These are phyloP conservation scores for Peromyscus nudipes DNA, from an alignment of 2,797 vertebrate genomes.

Conservation along the genomic window DNA sequence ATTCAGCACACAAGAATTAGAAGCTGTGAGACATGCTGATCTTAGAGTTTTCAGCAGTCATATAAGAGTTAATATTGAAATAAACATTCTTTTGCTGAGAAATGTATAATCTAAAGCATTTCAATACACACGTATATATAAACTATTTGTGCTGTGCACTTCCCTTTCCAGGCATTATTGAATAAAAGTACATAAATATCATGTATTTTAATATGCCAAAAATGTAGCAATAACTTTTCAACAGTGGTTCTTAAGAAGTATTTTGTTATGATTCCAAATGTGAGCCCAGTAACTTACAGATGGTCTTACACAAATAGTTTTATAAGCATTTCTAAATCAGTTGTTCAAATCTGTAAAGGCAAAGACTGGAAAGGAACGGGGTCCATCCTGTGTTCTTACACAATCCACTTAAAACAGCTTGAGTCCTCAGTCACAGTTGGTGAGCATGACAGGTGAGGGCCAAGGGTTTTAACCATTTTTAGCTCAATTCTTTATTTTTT, in stretches of 20 bases:
- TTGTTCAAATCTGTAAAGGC: conserved; percentile 37
- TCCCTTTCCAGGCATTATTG: conserved; percentile 51
- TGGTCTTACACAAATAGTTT: conserved; percentile 44
- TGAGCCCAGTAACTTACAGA: conserved; percentile 48
- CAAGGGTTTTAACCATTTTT: neutral
- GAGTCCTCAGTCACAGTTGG: neutral
- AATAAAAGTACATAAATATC: conserved; percentile 62
- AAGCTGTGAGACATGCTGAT: conserved; percentile 27
- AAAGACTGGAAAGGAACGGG: neutral
- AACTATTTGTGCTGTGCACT: neutral
- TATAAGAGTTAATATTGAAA: conserved; percentile 53
- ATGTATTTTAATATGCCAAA: conserved; percentile 68
- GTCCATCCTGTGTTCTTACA: neutral
- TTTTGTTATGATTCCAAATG: conserved; percentile 73
- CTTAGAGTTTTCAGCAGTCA: conserved; percentile 17
- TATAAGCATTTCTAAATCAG: conserved; percentile 28
- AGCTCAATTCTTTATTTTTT: neutral
- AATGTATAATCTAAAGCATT: conserved; percentile 36
- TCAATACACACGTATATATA: neutral
- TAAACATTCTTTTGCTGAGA: conserved; percentile 41
- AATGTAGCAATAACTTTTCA: conserved; percentile 66
- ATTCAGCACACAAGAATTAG: conserved; percentile 2
- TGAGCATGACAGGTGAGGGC: neutral
- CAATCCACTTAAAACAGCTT: neutral
- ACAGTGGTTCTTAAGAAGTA: conserved; percentile 60